Percentiles rank a stretch among this genome's conserved stretches.
Evolutionary conservation across 2,797 vertebrate genomes (phyloP).

Genomic region (Rhynchotus rufescens): DNA sequence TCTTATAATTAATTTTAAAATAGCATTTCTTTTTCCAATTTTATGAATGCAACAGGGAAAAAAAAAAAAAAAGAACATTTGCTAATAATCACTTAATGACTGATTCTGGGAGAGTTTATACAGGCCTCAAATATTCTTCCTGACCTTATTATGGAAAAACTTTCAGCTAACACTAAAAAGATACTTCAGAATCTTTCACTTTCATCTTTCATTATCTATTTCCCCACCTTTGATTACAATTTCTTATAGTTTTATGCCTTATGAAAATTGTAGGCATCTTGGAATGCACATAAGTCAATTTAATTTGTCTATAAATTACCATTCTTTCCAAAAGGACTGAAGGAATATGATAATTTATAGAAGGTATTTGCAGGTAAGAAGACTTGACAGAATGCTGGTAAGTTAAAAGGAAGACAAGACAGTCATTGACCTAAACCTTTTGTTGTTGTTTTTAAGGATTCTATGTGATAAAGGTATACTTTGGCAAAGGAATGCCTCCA

Average conservation of each 20-base stretch:
- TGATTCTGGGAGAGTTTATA: neutral
- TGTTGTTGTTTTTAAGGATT: neutral
- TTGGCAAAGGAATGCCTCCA: neutral
- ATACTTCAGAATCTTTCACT: neutral
- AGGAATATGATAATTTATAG: slow-evolving; percentile 8
- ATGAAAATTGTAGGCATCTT: slow-evolving; percentile 20
- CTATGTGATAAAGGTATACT: neutral
- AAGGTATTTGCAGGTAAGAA: slow-evolving; percentile 7
- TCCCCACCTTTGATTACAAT: neutral
- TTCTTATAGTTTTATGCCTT: neutral
- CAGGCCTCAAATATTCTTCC: neutral
- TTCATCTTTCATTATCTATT: neutral
- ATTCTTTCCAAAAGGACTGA: neutral
- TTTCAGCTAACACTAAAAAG: neutral
- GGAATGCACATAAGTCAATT: neutral
- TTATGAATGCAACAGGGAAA: neutral
- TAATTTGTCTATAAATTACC: slow-evolving; percentile 18
- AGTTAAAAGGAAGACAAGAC: neutral
- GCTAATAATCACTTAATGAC: neutral
- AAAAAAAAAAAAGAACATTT: neutral
- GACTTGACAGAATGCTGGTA: neutral
- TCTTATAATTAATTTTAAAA: neutral
- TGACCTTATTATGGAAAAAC: neutral
- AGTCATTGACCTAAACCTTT: neutral
- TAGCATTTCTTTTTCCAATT: neutral